These are phyloP conservation scores for Erethizon dorsatum DNA, from an alignment of 2,797 vertebrate genomes.

Conservation along the genomic window DNA sequence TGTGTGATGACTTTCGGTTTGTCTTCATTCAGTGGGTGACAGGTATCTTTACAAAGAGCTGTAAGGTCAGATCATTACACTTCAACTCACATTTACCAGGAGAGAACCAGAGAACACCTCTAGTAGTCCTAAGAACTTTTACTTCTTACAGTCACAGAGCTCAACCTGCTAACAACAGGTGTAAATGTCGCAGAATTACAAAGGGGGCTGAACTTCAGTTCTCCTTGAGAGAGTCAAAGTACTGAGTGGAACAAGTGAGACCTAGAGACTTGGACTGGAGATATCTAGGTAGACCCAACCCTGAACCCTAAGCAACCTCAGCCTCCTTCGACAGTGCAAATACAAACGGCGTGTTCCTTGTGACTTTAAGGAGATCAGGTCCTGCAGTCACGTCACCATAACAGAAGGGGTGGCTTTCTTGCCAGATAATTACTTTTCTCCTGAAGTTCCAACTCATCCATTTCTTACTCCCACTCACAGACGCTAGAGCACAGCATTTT, in stretches of 20 bases:
- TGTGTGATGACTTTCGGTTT: slow-evolving; percentile 15
- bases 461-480: background rate
- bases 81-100: background rate
- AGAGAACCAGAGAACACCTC: background rate
- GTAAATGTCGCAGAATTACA: background rate
- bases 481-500: background rate
- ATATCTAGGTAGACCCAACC: background rate
- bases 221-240: background rate
- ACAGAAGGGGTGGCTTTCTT: background rate
- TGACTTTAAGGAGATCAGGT: background rate
- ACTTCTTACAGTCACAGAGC: background rate
- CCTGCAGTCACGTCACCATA: background rate
- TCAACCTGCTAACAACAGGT: background rate
- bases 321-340: background rate
- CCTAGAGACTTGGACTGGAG: background rate
- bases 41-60: background rate
- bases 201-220: background rate
- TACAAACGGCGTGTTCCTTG: background rate
- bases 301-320: background rate
- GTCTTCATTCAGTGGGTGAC: slow-evolving; percentile 15
- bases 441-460: background rate
- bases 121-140: background rate
- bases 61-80: background rate
- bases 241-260: background rate
- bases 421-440: background rate